A percentile compares a stretch with the other conserved stretches of the same genome.
phyloP scores from a whole-genome alignment of 2,888 invertebrate genomes.

The Plebejus anna region DNA sequence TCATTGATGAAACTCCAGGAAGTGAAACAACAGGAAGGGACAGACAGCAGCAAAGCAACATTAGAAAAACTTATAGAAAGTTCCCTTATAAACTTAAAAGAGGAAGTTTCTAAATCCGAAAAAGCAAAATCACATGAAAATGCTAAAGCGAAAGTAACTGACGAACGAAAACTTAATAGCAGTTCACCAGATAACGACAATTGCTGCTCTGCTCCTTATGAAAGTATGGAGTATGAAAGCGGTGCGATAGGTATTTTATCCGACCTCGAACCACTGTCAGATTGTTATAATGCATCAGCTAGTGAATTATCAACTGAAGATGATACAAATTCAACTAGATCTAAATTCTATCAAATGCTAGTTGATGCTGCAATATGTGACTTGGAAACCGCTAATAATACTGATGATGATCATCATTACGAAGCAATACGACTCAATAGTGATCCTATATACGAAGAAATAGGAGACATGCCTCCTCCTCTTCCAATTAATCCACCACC shows the following conservation, averaged over 20 bases:
- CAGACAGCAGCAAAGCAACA: conserved; percentile 65
- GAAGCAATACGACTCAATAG: conserved; percentile 84
- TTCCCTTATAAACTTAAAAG: conserved; percentile 66
- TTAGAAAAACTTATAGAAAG: conserved; percentile 77
- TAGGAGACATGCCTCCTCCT: conserved; percentile 87
- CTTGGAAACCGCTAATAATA: conserved; percentile 81
- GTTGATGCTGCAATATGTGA: conserved; percentile 85
- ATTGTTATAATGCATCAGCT: conserved; percentile 86
- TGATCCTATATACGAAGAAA: conserved; percentile 90
- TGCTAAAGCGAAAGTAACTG: conserved; percentile 45
- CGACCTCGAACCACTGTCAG: conserved; percentile 81
- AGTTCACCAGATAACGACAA: conserved; percentile 65
- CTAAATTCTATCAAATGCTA: conserved; percentile 86
- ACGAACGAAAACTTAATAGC: conserved; percentile 46
- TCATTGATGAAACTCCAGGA: conserved; percentile 81
- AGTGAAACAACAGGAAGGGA: conserved; percentile 67
- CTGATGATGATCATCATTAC: conserved; percentile 85
- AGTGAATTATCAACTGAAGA: conserved; percentile 83
- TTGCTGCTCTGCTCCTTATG: conserved; percentile 86
- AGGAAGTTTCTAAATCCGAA: conserved; percentile 53
- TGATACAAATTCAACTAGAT: conserved; percentile 82
- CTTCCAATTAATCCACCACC: conserved; percentile 89
- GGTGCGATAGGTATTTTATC: conserved; percentile 75
- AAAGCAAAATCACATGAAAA: conserved; percentile 48
- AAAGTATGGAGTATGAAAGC: conserved; percentile 86